phyloP scores from a whole-genome alignment of 2,888 invertebrate species.

The Philonicus albiceps region DNA sequence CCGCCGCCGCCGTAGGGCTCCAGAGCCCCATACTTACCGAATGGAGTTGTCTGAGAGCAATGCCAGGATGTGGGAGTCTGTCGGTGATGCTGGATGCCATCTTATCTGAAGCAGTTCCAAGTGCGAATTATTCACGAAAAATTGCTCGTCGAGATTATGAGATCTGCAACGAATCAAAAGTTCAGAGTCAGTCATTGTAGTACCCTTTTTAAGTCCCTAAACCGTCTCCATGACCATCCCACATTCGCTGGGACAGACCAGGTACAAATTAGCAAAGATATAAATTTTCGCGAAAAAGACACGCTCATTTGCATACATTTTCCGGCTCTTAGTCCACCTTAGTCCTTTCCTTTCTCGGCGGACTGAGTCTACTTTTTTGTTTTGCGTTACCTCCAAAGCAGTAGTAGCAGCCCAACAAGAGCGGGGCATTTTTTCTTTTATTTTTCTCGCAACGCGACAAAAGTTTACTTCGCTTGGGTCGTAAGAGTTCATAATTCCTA shows the following conservation, averaged over 20 bases:
- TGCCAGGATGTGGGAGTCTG: constrained; percentile 78
- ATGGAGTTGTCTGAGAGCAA: constrained; percentile 87
- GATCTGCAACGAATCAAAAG: constrained; percentile 67
- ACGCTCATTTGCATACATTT: constrained; percentile 28
- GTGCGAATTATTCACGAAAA: constrained; percentile 73
- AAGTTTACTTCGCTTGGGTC: constrained; percentile 35
- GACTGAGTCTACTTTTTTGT: background rate
- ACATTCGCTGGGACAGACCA: constrained; percentile 39
- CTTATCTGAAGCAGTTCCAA: constrained; percentile 77
- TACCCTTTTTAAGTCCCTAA: background rate
- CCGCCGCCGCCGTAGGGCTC: background rate
- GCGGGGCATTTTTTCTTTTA: background rate
- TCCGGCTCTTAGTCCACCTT: background rate
- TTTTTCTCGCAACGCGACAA: constrained; percentile 19
- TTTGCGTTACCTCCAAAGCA: background rate
- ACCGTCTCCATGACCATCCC: background rate
- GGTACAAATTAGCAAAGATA: constrained; percentile 41
- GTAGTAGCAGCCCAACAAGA: background rate
- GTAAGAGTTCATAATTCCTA: constrained; percentile 42
- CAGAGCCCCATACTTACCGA: constrained; percentile 66
- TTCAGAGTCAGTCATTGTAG: background rate
- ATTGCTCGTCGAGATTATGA: constrained; percentile 75
- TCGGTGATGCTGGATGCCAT: constrained; percentile 86
- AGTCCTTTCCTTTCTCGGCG: background rate
- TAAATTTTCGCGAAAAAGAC: constrained; percentile 18